Evolutionary conservation across 2,888 invertebrate genomes (phyloP), one percentile per base, ranked within the genome.

Genomic region (Habroteleia sp.): DNA sequence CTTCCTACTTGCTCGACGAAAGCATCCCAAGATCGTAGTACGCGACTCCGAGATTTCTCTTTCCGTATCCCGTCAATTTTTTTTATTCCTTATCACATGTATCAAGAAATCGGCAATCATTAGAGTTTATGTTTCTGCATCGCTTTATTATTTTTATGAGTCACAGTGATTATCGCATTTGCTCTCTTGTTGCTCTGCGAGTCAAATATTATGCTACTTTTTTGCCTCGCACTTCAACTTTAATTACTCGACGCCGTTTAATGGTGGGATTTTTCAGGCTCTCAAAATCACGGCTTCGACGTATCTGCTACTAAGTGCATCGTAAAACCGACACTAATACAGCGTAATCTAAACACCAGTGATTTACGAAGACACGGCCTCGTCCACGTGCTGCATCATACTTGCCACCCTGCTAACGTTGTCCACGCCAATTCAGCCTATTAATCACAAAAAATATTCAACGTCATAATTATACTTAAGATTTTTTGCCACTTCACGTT

Each of bases 271-370:
- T 73, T 76, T 65, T 65, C 48, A 39, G 48, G 27, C 72, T 77
- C 76, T 75, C 66, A 58, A 76, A 77, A 77, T 68, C 66, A 52
- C 50, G 11, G 63, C 68, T 63, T 56, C 48, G 68, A 68, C 60
- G 66, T 72, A 76, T 72, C 66, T 76, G 62, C 56, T 77, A 76
- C 79, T 77, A 81, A 84, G 82, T 82, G 80, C 82, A 82, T 82
- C 84, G 81, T 86, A 86, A 87, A 85, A 84, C 81, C 79, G 82
- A 79, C 81, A 81, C 83, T 87, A 85, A 87, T 85, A 82, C 80
- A 81, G 82, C 82, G 83, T 82, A 84, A 87, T 86, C 85, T 84
- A 83, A 85, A 82, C 83, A 82, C 79, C 72, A 50, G 81, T 84
- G 85, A 87, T 86, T 84, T 85, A 86, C 84, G 84, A 83, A 82